Evolutionary conservation across 2,113 vertebrate genomes (phyloP), one percentile per base, ranked within the genome.

Genomic region (Myiagra hebetior): DNA sequence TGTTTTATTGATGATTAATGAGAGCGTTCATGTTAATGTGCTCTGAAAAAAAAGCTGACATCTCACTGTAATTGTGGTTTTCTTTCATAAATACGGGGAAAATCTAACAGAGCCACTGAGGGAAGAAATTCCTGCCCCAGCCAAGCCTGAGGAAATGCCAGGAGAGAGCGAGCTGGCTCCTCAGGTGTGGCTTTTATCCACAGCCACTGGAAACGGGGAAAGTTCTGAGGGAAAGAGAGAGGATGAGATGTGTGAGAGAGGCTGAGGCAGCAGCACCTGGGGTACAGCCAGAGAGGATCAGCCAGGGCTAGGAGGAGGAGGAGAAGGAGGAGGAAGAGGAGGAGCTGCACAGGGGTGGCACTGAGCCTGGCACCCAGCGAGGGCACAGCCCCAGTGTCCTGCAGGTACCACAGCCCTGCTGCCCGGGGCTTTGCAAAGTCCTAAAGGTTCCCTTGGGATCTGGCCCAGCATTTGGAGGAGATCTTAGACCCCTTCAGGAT

Each of bases 1-100:
- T 95, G 93, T 96, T 97, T 95, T 92, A 90, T 87, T 91, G 92
- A 81, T 97, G 97, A 97, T 97, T 95, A 98, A 98, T 97, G 96
- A 96, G 96, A 91, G 82, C 60, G 20, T 89, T 94, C 49, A 69
- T 91, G 87, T 91, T 90, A 91, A 24, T 94, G 89, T 44, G 81
- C 26, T 15, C 70, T 2, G 22, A 22, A 59, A 28, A 57, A 57
- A n/a, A 88, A 31, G 55, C 82, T 85, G 93, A 85, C 79, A 93
- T 74, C 89, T 91, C 49, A 5, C 65, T 91, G 92, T 85, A 96
- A 93, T 84, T 91, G 65, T 65, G 76, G 95, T 75, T 97, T 94
- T 92, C 87, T 82, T 93, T 97, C 88, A 79, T 95, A 82, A 95
- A 95, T 27, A 35, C 67, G 50, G 50, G 95, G 88, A 63, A 60